Base-by-base conservation (phyloP, 2,113 vertebrate species). In the Hippocampus abdominalis region DNA sequence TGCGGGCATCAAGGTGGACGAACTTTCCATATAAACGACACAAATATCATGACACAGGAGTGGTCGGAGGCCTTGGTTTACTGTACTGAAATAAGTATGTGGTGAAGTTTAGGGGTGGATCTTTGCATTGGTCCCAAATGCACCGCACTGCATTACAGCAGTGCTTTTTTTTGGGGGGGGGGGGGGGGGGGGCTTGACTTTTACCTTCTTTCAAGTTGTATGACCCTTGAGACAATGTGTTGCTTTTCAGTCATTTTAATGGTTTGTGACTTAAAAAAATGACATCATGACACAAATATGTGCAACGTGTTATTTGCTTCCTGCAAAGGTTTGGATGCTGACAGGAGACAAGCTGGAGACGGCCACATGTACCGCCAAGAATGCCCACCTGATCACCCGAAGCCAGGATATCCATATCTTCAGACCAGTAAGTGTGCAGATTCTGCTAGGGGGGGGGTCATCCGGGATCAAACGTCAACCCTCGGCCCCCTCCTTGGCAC, bases 271-370 rank as follows among this genome's bases (percentile, higher is more conserved):
- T 36, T 32, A 3, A 60, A 59, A 6, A 27, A 27, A 60, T 60
- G 27, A 60, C 27, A 32, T 32, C 16, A 9, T 32, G 16, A 16
- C 7, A 5, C 15, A 16, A 59, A 57, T 40, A 11, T 27, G 27
- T 60, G 6, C 4, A 16, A 11, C 39, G 39, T 56, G 12, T 74
- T 46, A 4, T 72, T 25, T 77, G 68, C 21, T 79, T 46, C 69
- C 1, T 73, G 9, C 83, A n/a, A 75, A 98, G 97, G 97, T 98
- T 39, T 98, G 97, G 97, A 98, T 98, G 97, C 91, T 98, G 81
- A 98, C 97, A 0, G 97, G 97, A 72, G 97, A 98, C 89, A 98
- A 98, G 87, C 88, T 98, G 53, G 97, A 98, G 90, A 98, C 97
- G 0, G 97, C 97, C 62, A 98, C 96, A 0, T 98, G 97, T 89